Conservation (phyloP, 2,888 invertebrate genomes). For the Tenthredo livida region DNA sequence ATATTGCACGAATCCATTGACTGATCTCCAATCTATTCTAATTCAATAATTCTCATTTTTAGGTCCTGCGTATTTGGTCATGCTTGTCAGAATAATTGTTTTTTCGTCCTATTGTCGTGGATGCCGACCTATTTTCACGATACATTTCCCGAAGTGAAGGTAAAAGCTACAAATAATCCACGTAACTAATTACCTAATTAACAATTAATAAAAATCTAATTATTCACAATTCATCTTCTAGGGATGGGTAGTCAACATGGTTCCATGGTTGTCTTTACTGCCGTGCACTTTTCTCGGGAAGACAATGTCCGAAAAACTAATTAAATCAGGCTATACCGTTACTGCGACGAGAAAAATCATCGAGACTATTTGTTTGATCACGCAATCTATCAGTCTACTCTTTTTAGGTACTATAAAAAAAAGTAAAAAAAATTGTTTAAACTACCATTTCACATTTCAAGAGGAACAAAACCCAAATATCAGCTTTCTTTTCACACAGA, state of each 20-base stretch:
- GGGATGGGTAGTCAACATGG: slow-evolving; percentile 87
- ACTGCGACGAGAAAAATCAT: slow-evolving; percentile 80
- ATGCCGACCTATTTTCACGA: slow-evolving; percentile 88
- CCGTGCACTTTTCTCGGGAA: slow-evolving; percentile 84
- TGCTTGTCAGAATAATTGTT: slow-evolving; percentile 86
- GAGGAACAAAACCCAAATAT: neutral
- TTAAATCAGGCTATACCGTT: slow-evolving; percentile 80
- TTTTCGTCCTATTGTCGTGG: slow-evolving; percentile 87
- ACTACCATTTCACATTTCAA: neutral
- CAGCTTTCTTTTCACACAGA: neutral
- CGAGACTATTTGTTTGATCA: slow-evolving; percentile 79
- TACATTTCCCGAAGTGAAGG: slow-evolving; percentile 83
- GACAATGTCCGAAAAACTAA: slow-evolving; percentile 81
- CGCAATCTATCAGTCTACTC: slow-evolving; percentile 79
- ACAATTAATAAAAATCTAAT: slow-evolving; percentile 3
- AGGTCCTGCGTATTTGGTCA: slow-evolving; percentile 86
- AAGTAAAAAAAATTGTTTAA: slow-evolving; percentile 23
- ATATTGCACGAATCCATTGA: neutral
- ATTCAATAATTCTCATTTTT: slow-evolving; percentile 57
- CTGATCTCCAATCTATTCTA: neutral
- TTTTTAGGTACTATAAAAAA: slow-evolving; percentile 75
- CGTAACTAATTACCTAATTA: too few species aligned
- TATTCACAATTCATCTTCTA: slow-evolving; percentile 57
- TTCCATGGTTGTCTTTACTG: slow-evolving; percentile 84
- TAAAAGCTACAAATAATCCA: slow-evolving; percentile 58